Evolutionary conservation across 1,140 invertebrate genomes (phyloP), one percentile per base, ranked within the genome.

Genomic region (Dufourea novaeangliae): DNA sequence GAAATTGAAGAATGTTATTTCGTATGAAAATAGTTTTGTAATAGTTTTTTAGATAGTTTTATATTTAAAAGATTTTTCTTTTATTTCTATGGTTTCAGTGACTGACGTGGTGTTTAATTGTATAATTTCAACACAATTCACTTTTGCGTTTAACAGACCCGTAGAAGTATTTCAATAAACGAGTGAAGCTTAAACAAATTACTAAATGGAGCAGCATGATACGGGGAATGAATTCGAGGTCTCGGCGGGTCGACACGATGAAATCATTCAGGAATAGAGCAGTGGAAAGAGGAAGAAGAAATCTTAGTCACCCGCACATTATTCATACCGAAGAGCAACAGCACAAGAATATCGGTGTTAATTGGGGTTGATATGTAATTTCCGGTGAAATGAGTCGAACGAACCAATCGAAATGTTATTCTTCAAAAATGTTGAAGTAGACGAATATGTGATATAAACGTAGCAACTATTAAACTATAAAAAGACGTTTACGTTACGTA

Each of bases 291-390:
- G 66, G 80, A 83, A 74, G 80, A 82, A 83, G 67, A 78, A 82
- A 78, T 85, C 83, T 86, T 86, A 86, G 83, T 86, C 84, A 86
- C 22, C 56, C 71, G 75, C 69, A 27, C 57, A 64, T 85, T 84
- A 75, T 77, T 78, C 78, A 78, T 68, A 50, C 17, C 59, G 20
- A 69, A 27, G 8, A 22, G 27, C 2, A 37, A 25, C 29, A 46
- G 63, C 63, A 66, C 56, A 71, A 44, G 8, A 27, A 82, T 70
- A 82, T 78, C 75, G 75, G 70, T 85, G 86, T 88, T 81, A 88
- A 88, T 73, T 63, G 84, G 76, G 88, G 88, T 89, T 87, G 88
- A 88, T 79, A 74, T 78, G 79, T 64, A 80, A 84, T 85, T 89
- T 89, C 88, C 88, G 88, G 80, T 78, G 32, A 41, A 46, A 52